Percentiles rank a stretch among this genome's conserved stretches.
These are phyloP conservation scores for Nycticebus coucang DNA, from an alignment of 2,113 vertebrate species.

Conservation along the genomic window DNA sequence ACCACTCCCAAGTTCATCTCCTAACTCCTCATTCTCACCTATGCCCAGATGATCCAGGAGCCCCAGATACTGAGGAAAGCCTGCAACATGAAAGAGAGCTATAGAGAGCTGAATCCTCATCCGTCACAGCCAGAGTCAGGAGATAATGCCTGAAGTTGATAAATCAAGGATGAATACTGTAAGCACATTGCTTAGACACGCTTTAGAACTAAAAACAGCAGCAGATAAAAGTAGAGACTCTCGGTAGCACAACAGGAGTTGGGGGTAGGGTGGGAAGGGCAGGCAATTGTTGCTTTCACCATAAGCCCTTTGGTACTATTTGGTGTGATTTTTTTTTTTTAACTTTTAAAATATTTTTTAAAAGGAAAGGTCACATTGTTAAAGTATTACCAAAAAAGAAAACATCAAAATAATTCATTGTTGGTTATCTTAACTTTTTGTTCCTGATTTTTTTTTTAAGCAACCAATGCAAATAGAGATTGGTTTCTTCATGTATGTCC, in stretches of 20 bases:
- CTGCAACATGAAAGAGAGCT: conserved; percentile 38
- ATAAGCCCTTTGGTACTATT: not conserved
- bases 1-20: not conserved
- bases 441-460: conserved; percentile 21
- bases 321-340: conserved; percentile 31
- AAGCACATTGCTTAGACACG: conserved; percentile 56
- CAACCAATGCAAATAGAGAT: not conserved
- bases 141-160: conserved; percentile 59
- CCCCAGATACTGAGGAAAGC: conserved; percentile 22
- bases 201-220: conserved; percentile 59
- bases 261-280: not conserved
- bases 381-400: conserved; percentile 58
- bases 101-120: not conserved
- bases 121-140: conserved; percentile 37
- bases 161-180: conserved; percentile 41
- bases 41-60: not conserved
- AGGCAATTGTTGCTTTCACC: conserved; percentile 42
- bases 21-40: not conserved
- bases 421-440: conserved; percentile 46
- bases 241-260: conserved; percentile 50
- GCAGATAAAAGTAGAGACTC: conserved; percentile 58
- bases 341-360: conserved; percentile 54
- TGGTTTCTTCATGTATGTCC: not conserved
- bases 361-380: conserved; percentile 57
- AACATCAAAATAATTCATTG: conserved; percentile 33